phyloP scores from a whole-genome alignment of 2,797 vertebrate species.

The Rhinophrynus dorsalis region DNA sequence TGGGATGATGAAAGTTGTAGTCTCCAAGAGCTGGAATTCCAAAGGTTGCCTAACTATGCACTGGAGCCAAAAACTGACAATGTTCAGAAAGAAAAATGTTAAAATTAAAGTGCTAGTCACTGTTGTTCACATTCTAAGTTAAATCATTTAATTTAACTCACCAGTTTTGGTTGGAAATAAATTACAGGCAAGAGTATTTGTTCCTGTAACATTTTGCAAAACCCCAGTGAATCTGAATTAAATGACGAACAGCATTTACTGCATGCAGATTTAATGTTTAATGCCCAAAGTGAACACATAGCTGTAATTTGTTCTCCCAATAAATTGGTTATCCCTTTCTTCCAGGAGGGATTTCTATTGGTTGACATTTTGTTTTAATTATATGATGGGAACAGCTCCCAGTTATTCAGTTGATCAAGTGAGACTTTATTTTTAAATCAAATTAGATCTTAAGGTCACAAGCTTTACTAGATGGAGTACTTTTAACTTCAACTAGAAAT shows the following conservation, averaged over 20 bases:
- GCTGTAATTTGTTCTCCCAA: slow-evolving; percentile 12
- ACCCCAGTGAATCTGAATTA: slow-evolving; percentile 16
- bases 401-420: slow-evolving; percentile 39
- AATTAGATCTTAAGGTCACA: slow-evolving; percentile 39
- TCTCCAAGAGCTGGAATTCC: no score
- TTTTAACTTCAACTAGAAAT: background rate
- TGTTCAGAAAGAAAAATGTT: background rate
- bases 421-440: slow-evolving; percentile 12
- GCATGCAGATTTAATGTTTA: slow-evolving; percentile 20
- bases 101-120: background rate
- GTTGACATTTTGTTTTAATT: slow-evolving; percentile 47
- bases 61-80: background rate
- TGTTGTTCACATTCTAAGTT: background rate
- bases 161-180: slow-evolving; percentile 21
- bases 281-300: slow-evolving; percentile 5
- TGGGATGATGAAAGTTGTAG: no score
- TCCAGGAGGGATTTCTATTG: slow-evolving; percentile 24
- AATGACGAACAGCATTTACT: slow-evolving; percentile 22
- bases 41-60: no score
- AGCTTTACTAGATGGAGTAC: background rate
- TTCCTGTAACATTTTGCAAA: slow-evolving; percentile 25
- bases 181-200: slow-evolving; percentile 33
- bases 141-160: slow-evolving; percentile 13
- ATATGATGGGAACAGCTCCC: slow-evolving; percentile 27
- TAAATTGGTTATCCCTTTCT: slow-evolving; percentile 29